Conservation (phyloP, 2,888 invertebrate species). For the Heliothis peltigera region DNA sequence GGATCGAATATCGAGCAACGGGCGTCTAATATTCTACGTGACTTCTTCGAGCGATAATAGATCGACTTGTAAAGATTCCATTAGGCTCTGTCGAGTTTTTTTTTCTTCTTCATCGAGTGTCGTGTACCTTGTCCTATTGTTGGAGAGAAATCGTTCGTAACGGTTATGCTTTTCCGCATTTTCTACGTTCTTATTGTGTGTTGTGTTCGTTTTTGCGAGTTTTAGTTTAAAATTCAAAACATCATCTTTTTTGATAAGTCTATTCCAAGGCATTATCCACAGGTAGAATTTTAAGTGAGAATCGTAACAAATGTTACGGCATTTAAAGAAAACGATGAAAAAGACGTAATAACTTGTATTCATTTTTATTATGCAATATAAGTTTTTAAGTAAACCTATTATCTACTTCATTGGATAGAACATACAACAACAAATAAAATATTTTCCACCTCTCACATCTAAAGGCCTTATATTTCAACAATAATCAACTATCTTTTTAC, state of each 20-base stretch:
- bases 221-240: constrained; percentile 49
- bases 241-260: constrained; percentile 40
- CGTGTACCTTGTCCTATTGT: constrained; percentile 76
- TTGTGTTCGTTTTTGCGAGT: constrained; percentile 55
- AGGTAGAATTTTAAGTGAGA: constrained; percentile 7
- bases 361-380: too few species aligned
- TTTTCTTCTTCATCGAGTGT: constrained; percentile 70
- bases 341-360: not conserved
- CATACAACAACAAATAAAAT: not conserved
- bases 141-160: constrained; percentile 81
- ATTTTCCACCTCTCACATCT: not conserved
- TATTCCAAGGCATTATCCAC: constrained; percentile 29
- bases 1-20: constrained; percentile 66
- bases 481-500: constrained; percentile 46
- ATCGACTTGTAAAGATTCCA: constrained; percentile 79
- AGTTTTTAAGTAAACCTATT: not conserved
- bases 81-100: constrained; percentile 74
- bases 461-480: constrained; percentile 13
- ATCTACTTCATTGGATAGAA: not conserved
- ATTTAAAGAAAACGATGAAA: too few species aligned
- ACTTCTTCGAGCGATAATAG: constrained; percentile 77
- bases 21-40: constrained; percentile 87
- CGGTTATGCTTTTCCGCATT: constrained; percentile 81
- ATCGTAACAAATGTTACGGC: constrained; percentile 31
- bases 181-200: constrained; percentile 70